Conservation (phyloP, 1,140 invertebrate genomes). For the Lepidurus apus region DNA sequence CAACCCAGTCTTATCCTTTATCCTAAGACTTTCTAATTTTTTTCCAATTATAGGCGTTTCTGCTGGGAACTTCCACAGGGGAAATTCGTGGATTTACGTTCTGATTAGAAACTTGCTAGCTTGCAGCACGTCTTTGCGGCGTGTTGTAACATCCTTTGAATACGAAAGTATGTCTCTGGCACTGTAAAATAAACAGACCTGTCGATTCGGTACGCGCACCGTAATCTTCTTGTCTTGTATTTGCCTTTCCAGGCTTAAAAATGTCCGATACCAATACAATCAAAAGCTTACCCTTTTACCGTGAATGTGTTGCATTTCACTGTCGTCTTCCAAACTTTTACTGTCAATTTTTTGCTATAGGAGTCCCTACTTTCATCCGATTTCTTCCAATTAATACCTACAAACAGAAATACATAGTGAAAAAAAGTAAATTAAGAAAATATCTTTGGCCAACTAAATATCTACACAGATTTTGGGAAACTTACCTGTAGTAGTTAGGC, state of each 20-base stretch:
- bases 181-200: too few species aligned
- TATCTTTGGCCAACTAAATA: neutral
- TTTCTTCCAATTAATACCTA: neutral
- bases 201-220: neutral
- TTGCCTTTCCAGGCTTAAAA: neutral
- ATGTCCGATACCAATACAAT: neutral
- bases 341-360: neutral
- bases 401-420: neutral
- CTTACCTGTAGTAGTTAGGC: conserved; percentile 94
- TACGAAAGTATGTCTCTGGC: too few species aligned
- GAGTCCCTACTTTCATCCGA: neutral
- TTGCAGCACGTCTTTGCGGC: too few species aligned
- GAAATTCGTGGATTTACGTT: neutral
- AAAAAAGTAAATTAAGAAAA: neutral
- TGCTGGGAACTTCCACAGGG: neutral
- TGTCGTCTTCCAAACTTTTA: neutral
- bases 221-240: neutral
- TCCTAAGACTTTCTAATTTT: neutral
- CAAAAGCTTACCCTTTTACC: neutral
- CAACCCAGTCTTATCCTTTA: neutral
- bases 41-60: neutral
- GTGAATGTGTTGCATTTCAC: neutral
- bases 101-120: neutral
- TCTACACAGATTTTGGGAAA: neutral
- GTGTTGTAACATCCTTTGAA: too few species aligned